A percentile compares a stretch with the other conserved stretches of the same genome.
Evolutionary conservation across 2,113 vertebrate genomes (phyloP).

Genomic region (Tyrannus savana): DNA sequence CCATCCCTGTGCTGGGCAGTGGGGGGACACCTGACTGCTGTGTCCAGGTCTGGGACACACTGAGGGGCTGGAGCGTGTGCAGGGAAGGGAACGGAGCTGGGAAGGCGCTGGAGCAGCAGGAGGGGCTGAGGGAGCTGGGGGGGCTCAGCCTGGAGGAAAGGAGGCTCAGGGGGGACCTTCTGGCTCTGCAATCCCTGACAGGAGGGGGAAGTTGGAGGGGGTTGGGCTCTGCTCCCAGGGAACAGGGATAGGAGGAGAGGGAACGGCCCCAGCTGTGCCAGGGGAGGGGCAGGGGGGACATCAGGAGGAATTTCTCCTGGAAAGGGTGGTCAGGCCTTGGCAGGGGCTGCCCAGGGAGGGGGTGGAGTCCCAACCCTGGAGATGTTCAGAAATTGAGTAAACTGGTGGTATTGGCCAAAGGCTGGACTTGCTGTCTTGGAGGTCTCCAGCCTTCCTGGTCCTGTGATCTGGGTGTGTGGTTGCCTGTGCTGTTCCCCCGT

Average conservation of each 20-base stretch:
- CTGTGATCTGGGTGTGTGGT: background rate
- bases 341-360: background rate
- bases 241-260: background rate
- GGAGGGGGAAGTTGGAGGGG: too few relatives aligned
- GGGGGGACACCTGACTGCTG: background rate
- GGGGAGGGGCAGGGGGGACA: background rate
- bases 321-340: rapidly evolving
- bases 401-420: background rate
- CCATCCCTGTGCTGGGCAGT: background rate
- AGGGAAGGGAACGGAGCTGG: background rate
- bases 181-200: background rate
- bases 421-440: rapidly evolving
- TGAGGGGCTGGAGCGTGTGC: background rate
- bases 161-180: background rate
- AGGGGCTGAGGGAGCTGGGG: too few relatives aligned
- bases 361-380: background rate
- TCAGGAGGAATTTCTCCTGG: background rate
- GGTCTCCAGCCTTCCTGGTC: background rate
- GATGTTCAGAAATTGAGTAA: background rate
- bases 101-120: too few relatives aligned
- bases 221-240: rapidly evolving
- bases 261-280: rapidly evolving
- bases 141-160: background rate
- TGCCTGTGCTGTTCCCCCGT: background rate
- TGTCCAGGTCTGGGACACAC: background rate